Percentiles rank a stretch among this genome's conserved stretches.
These are phyloP conservation scores for Rhadinocentrus ornatus DNA, from an alignment of 2,797 vertebrate species.

Conservation along the genomic window DNA sequence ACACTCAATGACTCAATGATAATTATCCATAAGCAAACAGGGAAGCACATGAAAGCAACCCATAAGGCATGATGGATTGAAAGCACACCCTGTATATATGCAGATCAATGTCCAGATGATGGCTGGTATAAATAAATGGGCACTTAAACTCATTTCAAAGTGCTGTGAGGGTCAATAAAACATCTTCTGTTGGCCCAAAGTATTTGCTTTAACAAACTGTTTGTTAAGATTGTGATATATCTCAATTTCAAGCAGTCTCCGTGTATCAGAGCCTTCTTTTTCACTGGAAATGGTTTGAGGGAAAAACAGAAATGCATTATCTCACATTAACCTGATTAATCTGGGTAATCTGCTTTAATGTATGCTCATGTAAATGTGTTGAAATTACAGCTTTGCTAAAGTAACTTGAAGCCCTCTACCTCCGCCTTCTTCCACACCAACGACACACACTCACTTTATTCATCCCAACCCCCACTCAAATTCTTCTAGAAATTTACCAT, in stretches of 20 bases:
- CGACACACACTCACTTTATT: slow-evolving; percentile 13
- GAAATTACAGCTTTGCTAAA: slow-evolving; percentile 40
- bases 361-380: slow-evolving; percentile 21
- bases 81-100: not conserved
- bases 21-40: slow-evolving; percentile 8
- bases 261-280: slow-evolving; percentile 3
- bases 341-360: slow-evolving; percentile 45
- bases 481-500: slow-evolving; percentile 54
- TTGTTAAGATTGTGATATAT: slow-evolving; percentile 10
- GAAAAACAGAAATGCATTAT: slow-evolving; percentile 47
- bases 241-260: not conserved
- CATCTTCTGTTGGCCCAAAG: not conserved
- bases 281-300: slow-evolving; percentile 14
- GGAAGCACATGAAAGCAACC: slow-evolving; percentile 2
- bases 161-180: not conserved
- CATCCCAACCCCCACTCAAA: slow-evolving; percentile 34
- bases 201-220: not conserved
- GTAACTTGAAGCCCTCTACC: slow-evolving; percentile 47
- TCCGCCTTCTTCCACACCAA: not conserved
- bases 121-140: not conserved
- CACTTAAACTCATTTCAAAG: not conserved
- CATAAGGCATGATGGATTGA: not conserved
- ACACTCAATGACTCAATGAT: not conserved
- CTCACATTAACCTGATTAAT: slow-evolving; percentile 63
- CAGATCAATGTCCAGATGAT: not conserved